Percentiles rank a stretch among this genome's conserved stretches.
Conservation (phyloP, 30 jellyfish, hydroid and myxozoan genomes). For the Morbakka virulenta region DNA sequence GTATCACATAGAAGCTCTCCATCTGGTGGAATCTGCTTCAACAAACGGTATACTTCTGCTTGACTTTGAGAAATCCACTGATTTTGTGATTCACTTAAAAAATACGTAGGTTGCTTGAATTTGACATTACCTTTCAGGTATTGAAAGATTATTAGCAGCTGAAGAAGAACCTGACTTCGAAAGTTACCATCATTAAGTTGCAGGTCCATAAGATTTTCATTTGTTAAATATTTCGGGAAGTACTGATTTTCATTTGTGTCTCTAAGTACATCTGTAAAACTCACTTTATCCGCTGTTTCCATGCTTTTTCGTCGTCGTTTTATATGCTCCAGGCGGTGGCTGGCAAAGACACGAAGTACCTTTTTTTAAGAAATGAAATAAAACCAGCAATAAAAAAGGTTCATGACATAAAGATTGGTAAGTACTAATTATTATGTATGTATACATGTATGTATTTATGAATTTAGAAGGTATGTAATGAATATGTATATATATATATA, state of each 20-base stretch:
- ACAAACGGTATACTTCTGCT: constrained; percentile 41
- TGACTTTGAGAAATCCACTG: constrained; percentile 76
- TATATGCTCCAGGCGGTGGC: constrained; percentile 76
- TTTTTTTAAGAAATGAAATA: too few relatives aligned
- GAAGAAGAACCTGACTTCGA: constrained; percentile 81
- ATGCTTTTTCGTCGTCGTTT: constrained; percentile 54
- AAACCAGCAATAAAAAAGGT: too few relatives aligned
- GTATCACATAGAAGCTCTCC: constrained; percentile 72
- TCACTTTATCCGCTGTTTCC: constrained; percentile 16
- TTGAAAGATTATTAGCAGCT: constrained; percentile 67
- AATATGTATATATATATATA: too few relatives aligned
- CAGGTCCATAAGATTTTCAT: constrained; percentile 84
- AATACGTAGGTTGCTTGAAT: constrained; percentile 55
- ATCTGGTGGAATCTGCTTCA: constrained; percentile 85
- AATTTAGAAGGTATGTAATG: too few relatives aligned
- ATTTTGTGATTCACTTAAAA: constrained; percentile 71
- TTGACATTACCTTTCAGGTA: constrained; percentile 63
- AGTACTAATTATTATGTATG: too few relatives aligned
- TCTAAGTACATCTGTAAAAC: constrained; percentile 53
- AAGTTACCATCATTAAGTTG: constrained; percentile 85
- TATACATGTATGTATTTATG: too few relatives aligned
- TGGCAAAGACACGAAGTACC: constrained; percentile 81
- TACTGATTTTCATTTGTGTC: constrained; percentile 40
- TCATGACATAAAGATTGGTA: too few relatives aligned
- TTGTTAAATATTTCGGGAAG: constrained; percentile 86